Evolutionary conservation across 35 echinoderm and acorn worm genomes (phyloP).

Genomic region (Holothuria glaberrima): DNA sequence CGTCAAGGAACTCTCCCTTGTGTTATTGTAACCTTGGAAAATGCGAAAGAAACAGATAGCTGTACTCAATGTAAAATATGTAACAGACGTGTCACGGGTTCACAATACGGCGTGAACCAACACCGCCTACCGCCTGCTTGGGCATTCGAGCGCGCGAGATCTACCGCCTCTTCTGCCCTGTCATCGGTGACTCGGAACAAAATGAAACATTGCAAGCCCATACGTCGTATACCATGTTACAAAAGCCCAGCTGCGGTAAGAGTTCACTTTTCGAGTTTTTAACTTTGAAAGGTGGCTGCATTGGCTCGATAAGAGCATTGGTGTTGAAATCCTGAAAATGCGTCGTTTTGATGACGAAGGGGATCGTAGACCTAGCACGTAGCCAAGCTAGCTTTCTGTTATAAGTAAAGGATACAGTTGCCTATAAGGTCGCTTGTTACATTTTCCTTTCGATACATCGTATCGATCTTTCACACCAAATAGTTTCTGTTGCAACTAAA

Average conservation of each 20-base stretch:
- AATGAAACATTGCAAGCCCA: constrained; percentile 44
- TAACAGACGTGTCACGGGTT: constrained; percentile 54
- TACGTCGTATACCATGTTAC: constrained; percentile 20
- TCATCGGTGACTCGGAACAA: constrained; percentile 27
- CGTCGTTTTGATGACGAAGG: no score
- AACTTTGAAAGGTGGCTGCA: constrained; percentile 55
- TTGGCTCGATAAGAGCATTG: constrained; percentile 4
- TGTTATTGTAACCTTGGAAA: constrained; percentile 57
- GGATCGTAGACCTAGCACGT: no score
- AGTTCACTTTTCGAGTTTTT: constrained; percentile 56
- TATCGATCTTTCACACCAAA: constrained; percentile 37
- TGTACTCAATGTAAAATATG: constrained; percentile 33
- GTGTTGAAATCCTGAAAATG: constrained; percentile 35
- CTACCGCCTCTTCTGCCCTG: constrained; percentile 22
- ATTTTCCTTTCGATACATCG: no score
- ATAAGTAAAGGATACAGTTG: no score
- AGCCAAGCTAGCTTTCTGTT: neutral
- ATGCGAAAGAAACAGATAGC: constrained; percentile 45
- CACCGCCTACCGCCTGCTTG: constrained; percentile 53
- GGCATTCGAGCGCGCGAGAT: constrained; percentile 52
- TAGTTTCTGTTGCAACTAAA: constrained; percentile 16
- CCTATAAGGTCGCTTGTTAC: no score
- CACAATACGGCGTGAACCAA: constrained; percentile 41
- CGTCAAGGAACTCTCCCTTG: constrained; percentile 45
- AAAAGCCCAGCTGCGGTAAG: constrained; percentile 55